Percentiles rank a stretch among this genome's conserved stretches.
These are phyloP conservation scores for Hydropsyche betteni DNA, from an alignment of 2,888 invertebrate species.

Conservation along the genomic window DNA sequence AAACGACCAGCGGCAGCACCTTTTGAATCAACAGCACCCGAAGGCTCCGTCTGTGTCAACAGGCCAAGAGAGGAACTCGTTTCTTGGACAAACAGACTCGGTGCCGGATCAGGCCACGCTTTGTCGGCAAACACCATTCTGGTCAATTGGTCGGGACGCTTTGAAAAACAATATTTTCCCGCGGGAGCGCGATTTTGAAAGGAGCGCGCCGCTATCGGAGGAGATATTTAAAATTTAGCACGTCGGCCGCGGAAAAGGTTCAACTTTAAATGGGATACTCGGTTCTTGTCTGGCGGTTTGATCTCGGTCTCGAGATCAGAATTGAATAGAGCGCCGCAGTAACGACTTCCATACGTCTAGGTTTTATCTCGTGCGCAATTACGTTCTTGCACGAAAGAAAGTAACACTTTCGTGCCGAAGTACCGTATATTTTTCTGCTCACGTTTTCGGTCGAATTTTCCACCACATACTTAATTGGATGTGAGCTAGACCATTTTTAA, in stretches of 20 bases:
- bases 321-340: constrained; percentile 16
- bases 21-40: constrained; percentile 16
- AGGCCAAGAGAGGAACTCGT: constrained; percentile 12
- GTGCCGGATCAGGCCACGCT: neutral
- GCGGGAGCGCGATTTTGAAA: neutral
- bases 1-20: neutral
- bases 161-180: constrained; percentile 26
- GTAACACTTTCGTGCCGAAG: neutral
- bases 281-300: constrained; percentile 20
- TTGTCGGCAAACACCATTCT: constrained; percentile 11
- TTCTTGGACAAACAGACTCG: neutral
- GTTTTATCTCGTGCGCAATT: constrained; percentile 31
- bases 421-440: too few species aligned
- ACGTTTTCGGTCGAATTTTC: too few species aligned
- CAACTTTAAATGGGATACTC: constrained; percentile 1
- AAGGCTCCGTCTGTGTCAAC: neutral
- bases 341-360: constrained; percentile 30
- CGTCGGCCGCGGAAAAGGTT: neutral
- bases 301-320: constrained; percentile 13
- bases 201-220: neutral
- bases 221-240: constrained; percentile 18
- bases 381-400: constrained; percentile 28
- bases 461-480: too few species aligned
- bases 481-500: too few species aligned
- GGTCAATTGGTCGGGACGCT: constrained; percentile 22